Percentiles rank a stretch among this genome's conserved stretches.
Conservation (phyloP, 2,113 vertebrate species). For the Hoplias malabaricus region DNA sequence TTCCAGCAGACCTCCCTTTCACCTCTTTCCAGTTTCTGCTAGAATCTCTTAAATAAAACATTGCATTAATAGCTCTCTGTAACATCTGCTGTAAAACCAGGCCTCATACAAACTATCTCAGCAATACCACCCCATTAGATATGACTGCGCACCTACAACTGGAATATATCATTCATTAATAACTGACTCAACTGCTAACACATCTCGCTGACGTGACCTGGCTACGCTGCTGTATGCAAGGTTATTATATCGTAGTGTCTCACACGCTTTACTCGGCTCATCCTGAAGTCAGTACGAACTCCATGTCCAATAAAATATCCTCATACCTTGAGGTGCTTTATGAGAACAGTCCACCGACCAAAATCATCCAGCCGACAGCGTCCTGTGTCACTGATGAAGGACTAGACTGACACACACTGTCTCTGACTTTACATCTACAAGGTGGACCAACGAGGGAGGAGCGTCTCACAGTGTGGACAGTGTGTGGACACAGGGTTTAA, state of each 20-base stretch:
- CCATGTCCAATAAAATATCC: neutral
- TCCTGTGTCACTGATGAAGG: too few species aligned
- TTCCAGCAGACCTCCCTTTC: constrained; percentile 1
- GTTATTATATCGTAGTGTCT: neutral
- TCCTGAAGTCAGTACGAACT: neutral
- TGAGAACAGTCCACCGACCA: too few species aligned
- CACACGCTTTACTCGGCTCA: neutral
- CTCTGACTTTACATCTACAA: too few species aligned
- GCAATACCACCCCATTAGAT: constrained; percentile 1
- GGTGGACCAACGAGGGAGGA: too few species aligned
- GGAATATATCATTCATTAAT: neutral
- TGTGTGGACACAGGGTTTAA: too few species aligned
- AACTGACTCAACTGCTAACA: neutral
- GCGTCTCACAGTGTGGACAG: too few species aligned
- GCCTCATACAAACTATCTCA: constrained; percentile 1
- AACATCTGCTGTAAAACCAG: constrained; percentile 5
- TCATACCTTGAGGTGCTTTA: constrained; percentile 6
- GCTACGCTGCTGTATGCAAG: neutral
- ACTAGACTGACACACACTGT: too few species aligned
- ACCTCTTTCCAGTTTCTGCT: constrained; percentile 24
- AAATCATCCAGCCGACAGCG: too few species aligned
- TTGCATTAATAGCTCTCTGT: constrained; percentile 27
- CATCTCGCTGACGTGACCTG: neutral
- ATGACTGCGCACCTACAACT: neutral
- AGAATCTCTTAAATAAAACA: constrained; percentile 33